Conservation (phyloP, 1,140 invertebrate genomes). For the Teleopsis dalmanni region DNA sequence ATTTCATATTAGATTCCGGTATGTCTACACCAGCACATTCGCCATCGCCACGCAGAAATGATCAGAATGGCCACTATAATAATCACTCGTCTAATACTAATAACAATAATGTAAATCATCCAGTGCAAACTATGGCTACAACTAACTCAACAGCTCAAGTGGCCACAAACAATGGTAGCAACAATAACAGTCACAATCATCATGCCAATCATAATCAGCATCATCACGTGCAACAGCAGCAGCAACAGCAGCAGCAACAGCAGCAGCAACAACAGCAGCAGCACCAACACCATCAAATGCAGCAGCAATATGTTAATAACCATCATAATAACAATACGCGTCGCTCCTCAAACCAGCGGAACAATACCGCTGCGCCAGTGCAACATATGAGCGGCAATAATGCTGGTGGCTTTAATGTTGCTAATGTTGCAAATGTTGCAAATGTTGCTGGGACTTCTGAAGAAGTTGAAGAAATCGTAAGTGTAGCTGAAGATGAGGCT, state of each 20-base stretch:
- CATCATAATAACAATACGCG: slow-evolving; percentile 12
- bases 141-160: slow-evolving; percentile 11
- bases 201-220: no score
- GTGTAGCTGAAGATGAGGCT: slow-evolving; percentile 62
- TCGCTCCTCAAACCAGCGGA: slow-evolving; percentile 23
- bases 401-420: no score
- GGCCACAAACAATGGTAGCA: slow-evolving; percentile 2
- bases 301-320: slow-evolving; percentile 17
- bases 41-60: slow-evolving; percentile 33
- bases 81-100: not conserved
- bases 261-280: not conserved
- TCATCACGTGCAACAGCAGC: not conserved
- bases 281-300: not conserved
- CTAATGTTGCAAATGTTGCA: no score
- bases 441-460: slow-evolving; percentile 57
- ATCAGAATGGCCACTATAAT: slow-evolving; percentile 29
- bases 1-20: slow-evolving; percentile 21
- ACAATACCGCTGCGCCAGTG: slow-evolving; percentile 19
- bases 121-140: slow-evolving; percentile 3
- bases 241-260: not conserved
- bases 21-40: slow-evolving; percentile 36
- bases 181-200: no score
- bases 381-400: no score
- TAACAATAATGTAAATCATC: slow-evolving; percentile 8
- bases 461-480: slow-evolving; percentile 53